Conservation (phyloP, 30 jellyfish, hydroid and myxozoan species). For the Aurelia sp. region DNA sequence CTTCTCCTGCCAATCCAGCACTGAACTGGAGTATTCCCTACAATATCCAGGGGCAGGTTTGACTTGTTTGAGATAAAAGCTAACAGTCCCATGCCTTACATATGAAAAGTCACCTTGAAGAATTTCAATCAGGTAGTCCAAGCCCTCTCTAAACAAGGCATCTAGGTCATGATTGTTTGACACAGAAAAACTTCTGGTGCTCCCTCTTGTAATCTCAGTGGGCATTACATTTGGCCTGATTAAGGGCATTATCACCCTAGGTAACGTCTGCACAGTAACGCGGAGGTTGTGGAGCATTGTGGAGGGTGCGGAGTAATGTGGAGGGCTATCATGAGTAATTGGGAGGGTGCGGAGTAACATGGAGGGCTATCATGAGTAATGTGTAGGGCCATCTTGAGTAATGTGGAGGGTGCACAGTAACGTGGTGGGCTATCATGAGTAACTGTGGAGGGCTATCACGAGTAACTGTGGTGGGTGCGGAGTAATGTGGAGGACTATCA, state of each 20-base stretch:
- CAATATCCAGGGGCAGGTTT: neutral
- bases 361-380: too few relatives aligned
- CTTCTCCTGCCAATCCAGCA: neutral
- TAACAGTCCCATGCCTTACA: neutral
- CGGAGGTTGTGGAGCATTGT: too few relatives aligned
- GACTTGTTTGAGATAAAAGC: neutral
- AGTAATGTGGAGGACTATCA: too few relatives aligned
- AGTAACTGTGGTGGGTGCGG: too few relatives aligned
- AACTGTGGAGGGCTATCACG: too few relatives aligned
- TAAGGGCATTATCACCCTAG: neutral
- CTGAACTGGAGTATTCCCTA: neutral
- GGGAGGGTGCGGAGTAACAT: too few relatives aligned
- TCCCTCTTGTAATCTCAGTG: neutral
- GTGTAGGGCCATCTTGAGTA: too few relatives aligned
- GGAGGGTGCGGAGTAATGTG: too few relatives aligned
- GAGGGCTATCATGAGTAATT: too few relatives aligned
- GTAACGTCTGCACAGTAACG: too few relatives aligned
- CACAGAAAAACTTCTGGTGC: neutral
- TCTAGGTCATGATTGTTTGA: neutral
- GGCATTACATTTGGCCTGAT: neutral
- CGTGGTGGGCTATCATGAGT: too few relatives aligned
- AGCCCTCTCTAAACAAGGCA: neutral
- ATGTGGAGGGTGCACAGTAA: too few relatives aligned
- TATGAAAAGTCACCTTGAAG: neutral
- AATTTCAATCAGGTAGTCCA: neutral